Base-by-base conservation (phyloP, 2,888 invertebrate genomes). In the Stenichneumon culpator region DNA sequence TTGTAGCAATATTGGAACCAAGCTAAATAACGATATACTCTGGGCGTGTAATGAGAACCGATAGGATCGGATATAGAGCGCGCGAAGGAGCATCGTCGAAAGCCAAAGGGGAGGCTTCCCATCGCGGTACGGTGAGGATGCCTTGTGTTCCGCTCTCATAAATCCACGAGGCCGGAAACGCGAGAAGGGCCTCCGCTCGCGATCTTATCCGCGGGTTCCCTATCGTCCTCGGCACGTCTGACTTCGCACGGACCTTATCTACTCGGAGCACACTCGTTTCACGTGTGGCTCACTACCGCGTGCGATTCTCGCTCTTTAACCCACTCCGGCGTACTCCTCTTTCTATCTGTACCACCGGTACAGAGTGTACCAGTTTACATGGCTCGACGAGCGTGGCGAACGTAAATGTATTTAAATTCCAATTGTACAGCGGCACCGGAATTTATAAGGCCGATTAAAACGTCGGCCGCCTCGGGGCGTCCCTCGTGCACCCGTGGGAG, bases 1-100 rank as follows among this genome's bases (percentile, higher is more conserved):
- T 77, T 28, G 11, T 28, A 16, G 14, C 54, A 11, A 25, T 28
- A 44, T 22, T 22, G 82, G 70, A 82, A 87, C 86, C 86, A 72
- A 83, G 54, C 81, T 88, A 88, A 89, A 88, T 89, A 89, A 88
- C 87, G 83, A 87, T 88, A 88, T 87, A 87, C 85, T 19, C 28
- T 28, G 83, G 83, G 84, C 81, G 84, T 85, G 87, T 91, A 90
- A 91, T 88, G 91, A 91, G 90, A 90, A 90, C 88, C 90, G 89
- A 91, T 91, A 90, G 86, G 83, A 90, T 89, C 84, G 70, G 70
- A 80, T 78, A 65, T 70, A 75, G 50, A 36, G 52, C 52, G 73
- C 63, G 63, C 39, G 78, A 84, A 84, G 78, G 78, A 69, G 84
- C 73, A 84, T 78, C 78, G 32, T 32, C 50, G 78, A n/a, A 28